Base-by-base conservation (phyloP, 2,113 vertebrate genomes). In the Microcebus griseorufus region DNA sequence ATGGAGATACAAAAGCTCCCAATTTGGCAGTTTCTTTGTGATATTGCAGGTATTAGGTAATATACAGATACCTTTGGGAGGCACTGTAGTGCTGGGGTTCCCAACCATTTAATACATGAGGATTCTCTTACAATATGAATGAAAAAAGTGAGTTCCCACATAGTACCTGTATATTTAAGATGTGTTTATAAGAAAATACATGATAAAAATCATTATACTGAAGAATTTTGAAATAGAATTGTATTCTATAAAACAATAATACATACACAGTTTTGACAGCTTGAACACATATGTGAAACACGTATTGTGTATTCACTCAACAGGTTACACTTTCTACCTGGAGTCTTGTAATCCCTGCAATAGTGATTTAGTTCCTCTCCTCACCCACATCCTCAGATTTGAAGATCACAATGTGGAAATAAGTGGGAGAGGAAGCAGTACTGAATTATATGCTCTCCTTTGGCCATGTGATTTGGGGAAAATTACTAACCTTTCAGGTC, bases 221-320 rank as follows among this genome's bases (percentile, higher is more conserved):
- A 42, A 3, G 39, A 22, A 79, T n/a, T 87, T 82, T 96, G 25
- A 58, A 75, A 65, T 42, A 87, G 90, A 90, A 65, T 51, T 60
- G 0, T 32, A 60, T 53, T 76, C 51, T 65, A 75, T 48, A 12
- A 76, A 10, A 81, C 18, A 93, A 32, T 75, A 51, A 0, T 2
- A 1, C 32, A 32, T n/a, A 62, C 0, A 70, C 1, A 55, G 16
- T 79, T 85, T 91, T 84, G 51, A 80, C 6, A 48, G 8, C 67
- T 39, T 78, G 1, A 72, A n/a, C 11, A 37, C 1, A 39, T 42
- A 10, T 20, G 20, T 14, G 9, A 37, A 76, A 5, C 3, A n/a
- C 34, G 48, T 29, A 11, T 12, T 72, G 9, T 18, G 1, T 58
- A 45, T 42, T 37, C 65, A 39, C 6, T 65, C 37, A 51, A n/a